Conservation (phyloP, 2,797 vertebrate genomes). For the Hybognathus amarus region DNA sequence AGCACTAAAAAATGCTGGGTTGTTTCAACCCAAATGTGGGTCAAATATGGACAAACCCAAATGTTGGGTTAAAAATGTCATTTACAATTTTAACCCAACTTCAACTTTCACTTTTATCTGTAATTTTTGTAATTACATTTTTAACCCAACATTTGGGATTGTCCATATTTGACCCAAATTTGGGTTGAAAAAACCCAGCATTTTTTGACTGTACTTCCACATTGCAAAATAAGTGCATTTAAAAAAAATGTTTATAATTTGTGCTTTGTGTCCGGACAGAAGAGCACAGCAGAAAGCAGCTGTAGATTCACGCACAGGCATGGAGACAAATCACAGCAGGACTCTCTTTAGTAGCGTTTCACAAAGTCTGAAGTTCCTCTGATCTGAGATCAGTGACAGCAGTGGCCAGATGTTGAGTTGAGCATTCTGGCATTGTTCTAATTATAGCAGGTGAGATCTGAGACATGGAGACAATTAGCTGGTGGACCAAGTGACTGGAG, state of each 20-base stretch:
- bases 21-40: no score
- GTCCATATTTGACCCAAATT: no score
- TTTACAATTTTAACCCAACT: no score
- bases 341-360: constrained; percentile 17
- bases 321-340: neutral
- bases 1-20: no score
- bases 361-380: constrained; percentile 23
- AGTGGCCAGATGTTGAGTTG: constrained; percentile 37
- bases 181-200: no score
- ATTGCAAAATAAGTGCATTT: neutral
- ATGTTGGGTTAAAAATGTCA: no score
- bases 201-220: neutral
- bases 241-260: neutral
- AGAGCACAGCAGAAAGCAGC: neutral
- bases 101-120: no score
- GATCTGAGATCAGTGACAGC: constrained; percentile 38
- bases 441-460: constrained; percentile 36
- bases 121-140: no score
- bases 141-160: no score
- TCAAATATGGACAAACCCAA: no score
- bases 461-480: constrained; percentile 12
- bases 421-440: constrained; percentile 27
- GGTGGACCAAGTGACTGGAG: neutral
- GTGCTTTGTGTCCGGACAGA: neutral
- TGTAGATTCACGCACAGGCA: constrained; percentile 5